Conservation (phyloP, 2,888 invertebrate species). For the Aleiodes testaceus region DNA sequence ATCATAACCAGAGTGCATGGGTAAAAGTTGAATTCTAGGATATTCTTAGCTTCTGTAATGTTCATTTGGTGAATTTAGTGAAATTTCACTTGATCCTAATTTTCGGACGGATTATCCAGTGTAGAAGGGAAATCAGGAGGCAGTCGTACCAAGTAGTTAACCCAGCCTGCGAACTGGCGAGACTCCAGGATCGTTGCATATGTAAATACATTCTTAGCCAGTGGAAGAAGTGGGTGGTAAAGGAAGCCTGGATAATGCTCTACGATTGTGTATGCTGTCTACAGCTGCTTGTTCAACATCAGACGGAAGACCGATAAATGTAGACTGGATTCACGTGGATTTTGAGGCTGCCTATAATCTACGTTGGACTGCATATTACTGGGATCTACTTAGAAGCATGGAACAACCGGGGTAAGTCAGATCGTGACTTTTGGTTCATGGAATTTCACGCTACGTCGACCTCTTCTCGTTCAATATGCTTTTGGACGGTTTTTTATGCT, state of each 20-base stretch:
- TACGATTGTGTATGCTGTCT: constrained; percentile 40
- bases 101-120: constrained; percentile 62
- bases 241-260: background rate
- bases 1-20: no score
- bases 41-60: no score
- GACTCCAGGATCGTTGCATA: constrained; percentile 61
- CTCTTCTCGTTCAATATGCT: constrained; percentile 61
- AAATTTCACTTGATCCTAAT: constrained; percentile 1
- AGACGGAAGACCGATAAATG: background rate
- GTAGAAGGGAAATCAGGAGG: constrained; percentile 47
- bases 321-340: background rate
- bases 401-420: constrained; percentile 35
- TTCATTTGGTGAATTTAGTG: no score
- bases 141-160: constrained; percentile 61
- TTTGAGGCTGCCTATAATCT: background rate
- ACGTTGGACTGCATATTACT: constrained; percentile 22
- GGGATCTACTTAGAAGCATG: constrained; percentile 38
- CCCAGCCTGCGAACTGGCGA: constrained; percentile 65
- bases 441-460: constrained; percentile 65
- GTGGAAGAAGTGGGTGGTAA: background rate
- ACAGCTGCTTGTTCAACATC: constrained; percentile 20
- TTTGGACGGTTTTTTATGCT: constrained; percentile 45
- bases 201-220: constrained; percentile 60
- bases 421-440: constrained; percentile 47
- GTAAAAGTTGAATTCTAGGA: no score